Base-by-base conservation (phyloP, 2,113 vertebrate genomes). In the Dolichallabes microphthalmus region DNA sequence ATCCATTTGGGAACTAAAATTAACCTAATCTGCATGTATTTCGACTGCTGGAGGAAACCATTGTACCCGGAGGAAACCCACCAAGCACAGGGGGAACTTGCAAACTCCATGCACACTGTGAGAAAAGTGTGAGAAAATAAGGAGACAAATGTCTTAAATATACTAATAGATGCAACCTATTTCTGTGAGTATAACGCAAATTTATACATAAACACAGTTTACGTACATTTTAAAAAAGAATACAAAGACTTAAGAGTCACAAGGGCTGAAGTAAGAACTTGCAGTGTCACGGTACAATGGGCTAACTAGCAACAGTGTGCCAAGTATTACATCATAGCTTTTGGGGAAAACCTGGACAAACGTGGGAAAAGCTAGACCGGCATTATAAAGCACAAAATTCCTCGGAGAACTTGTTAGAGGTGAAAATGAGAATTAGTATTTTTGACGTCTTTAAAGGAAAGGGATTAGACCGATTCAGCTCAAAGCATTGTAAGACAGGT, bases 301-400 rank as follows among this genome's bases (percentile, higher is more conserved):
- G n/a, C 14, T 11, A 50, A 81, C 60, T 19, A 19, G 61, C 50
- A 55, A 32, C 2, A 12, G 4, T 22, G 3, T 57, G 52, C 30
- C 30, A 25, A 19, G 19, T 32, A 81, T 81, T 58, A 73, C 64
- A 39, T 55, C 25, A 76, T 61, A 76, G 30, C 71, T 76, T 45
- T 75, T 30, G 20, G 55, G 69, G 68, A 74, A 61, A 81, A 80
- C 11, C 80, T 45, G 66, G 66, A 15, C 5, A 64, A 82, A 82
- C n/a, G 45, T 82, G 27, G 57, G 35, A 60, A 75, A 52, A 64
- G 52, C 19, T 30, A 14, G 9, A 50, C 68, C 53, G 57, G 78
- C 27, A 20, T 66, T 30, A 27, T 55, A 74, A 50, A 81, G 63
- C 84, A 13, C 45, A 45, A 45, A 17, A 9, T 55, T 74, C 78